A percentile compares a stretch with the other conserved stretches of the same genome.
Evolutionary conservation across 2,113 vertebrate genomes (phyloP).

Genomic region (Telmatochromis sp.): DNA sequence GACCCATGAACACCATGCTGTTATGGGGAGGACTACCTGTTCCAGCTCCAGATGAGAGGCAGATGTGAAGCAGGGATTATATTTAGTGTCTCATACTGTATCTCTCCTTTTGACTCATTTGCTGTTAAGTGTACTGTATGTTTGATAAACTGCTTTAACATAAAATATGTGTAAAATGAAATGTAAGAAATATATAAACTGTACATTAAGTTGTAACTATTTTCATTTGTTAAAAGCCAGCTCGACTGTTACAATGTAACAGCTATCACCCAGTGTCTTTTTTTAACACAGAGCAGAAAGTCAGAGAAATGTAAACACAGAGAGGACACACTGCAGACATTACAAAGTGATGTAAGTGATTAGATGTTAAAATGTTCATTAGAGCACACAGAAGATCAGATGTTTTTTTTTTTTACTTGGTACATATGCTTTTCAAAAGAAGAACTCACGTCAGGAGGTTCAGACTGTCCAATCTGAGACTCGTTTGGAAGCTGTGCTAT

Average conservation of each 20-base stretch:
- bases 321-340: not conserved
- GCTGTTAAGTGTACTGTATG: not conserved
- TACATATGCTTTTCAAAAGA: not conserved
- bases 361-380: not conserved
- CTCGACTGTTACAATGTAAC: not conserved
- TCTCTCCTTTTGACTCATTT: not conserved
- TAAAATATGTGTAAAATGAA: not conserved
- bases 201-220: not conserved
- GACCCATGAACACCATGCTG: not conserved
- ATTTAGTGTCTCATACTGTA: not conserved
- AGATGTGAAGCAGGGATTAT: not conserved
- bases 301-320: not conserved
- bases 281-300: not conserved
- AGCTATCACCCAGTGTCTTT: not conserved
- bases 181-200: not conserved
- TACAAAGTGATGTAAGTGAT: not conserved
- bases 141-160: not conserved
- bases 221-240: not conserved
- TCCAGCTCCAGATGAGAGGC: not conserved
- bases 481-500: not conserved
- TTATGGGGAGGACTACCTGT: not conserved
- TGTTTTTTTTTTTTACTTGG: accelerated
- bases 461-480: not conserved
- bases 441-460: not conserved
- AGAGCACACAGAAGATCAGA: not conserved